These are phyloP conservation scores for Xiphophorus hellerii DNA, from an alignment of 2,113 vertebrate species.

Conservation along the genomic window DNA sequence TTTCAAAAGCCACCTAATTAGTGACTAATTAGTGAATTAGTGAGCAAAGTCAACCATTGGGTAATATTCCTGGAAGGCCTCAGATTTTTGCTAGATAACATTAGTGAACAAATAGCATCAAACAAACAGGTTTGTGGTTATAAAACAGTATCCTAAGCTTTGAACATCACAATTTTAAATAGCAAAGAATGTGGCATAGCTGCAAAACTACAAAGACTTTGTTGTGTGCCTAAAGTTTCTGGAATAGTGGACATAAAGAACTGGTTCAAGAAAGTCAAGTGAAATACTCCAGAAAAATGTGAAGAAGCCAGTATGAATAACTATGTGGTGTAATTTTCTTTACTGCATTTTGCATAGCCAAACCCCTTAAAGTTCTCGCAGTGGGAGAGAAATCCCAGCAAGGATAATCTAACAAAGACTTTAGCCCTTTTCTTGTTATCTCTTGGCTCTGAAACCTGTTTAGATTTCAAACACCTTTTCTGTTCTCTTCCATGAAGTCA, in stretches of 20 bases:
- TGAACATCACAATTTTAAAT: neutral
- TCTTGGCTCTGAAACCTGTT: slow-evolving; percentile 54
- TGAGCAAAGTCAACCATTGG: no score
- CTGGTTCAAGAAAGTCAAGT: neutral
- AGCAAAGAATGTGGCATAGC: no score
- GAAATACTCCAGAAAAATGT: neutral
- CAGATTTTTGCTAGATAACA: neutral
- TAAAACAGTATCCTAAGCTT: neutral
- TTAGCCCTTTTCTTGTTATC: slow-evolving; percentile 34
- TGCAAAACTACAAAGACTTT: no score
- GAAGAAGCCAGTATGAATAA: no score
- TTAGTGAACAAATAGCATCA: neutral
- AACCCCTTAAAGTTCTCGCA: slow-evolving; percentile 17
- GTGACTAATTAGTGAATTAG: no score
- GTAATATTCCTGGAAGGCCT: neutral
- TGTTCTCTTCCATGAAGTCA: slow-evolving; percentile 55
- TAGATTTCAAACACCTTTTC: slow-evolving; percentile 56
- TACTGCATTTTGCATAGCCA: slow-evolving; percentile 11
- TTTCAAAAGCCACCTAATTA: no score
- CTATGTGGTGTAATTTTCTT: slow-evolving; percentile 5
- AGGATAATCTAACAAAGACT: slow-evolving; percentile 65
- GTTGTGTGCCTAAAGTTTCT: neutral
- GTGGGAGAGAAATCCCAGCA: slow-evolving; percentile 51
- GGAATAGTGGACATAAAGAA: neutral
- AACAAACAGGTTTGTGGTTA: neutral